phyloP scores from a whole-genome alignment of 2,797 vertebrate species.

The Thamnophis elegans region DNA sequence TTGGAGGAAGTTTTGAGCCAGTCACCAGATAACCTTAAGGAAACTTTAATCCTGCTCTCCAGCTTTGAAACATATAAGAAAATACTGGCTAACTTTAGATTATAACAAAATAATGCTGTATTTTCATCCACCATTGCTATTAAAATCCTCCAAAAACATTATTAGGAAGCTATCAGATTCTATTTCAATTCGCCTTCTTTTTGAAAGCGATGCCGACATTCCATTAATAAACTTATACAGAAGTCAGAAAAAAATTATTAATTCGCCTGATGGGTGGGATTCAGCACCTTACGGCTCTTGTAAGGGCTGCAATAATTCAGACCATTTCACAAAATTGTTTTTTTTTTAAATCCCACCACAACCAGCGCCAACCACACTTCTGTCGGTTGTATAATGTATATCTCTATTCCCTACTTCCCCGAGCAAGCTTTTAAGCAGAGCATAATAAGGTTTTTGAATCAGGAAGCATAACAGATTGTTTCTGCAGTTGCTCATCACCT shows the following conservation, averaged over 20 bases:
- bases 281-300: not conserved
- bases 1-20: not conserved
- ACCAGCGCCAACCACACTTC: not conserved
- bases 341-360: not conserved
- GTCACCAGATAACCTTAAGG: not conserved
- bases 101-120: not conserved
- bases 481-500: not conserved
- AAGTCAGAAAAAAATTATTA: conserved; percentile 1
- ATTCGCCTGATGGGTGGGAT: not conserved
- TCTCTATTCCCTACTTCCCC: not conserved
- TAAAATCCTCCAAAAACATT: not conserved
- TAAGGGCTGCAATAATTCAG: not conserved
- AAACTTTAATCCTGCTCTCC: not conserved
- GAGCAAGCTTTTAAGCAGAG: conserved; percentile 2
- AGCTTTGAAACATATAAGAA: not conserved
- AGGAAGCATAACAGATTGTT: conserved; percentile 11
- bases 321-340: conserved; percentile 11
- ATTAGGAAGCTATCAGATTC: not conserved
- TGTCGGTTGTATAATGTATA: conserved; percentile 8
- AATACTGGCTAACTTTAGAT: not conserved
- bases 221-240: not conserved
- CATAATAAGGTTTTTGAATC: conserved; percentile 6
- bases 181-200: not conserved
- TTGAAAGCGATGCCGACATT: not conserved
- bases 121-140: not conserved